Evolutionary conservation across 2,113 vertebrate genomes (phyloP).

Genomic region (Pleuronectes platessa): DNA sequence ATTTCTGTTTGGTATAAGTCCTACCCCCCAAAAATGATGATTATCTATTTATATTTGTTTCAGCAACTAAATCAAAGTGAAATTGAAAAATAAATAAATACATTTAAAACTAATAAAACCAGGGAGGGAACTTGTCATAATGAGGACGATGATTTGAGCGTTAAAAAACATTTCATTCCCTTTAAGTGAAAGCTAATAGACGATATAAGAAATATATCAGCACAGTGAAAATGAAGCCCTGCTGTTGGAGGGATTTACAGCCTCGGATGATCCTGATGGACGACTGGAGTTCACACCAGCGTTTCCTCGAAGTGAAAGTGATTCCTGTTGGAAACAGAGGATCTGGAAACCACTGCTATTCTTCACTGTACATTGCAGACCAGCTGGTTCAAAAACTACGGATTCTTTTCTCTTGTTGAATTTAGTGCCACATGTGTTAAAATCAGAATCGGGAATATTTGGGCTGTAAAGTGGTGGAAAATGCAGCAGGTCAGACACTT

Average conservation of each 20-base stretch:
- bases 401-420: constrained; percentile 20
- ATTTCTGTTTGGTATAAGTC: not conserved
- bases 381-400: constrained; percentile 67
- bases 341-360: constrained; percentile 25
- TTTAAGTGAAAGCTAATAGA: constrained; percentile 47
- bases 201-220: not conserved
- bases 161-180: constrained; percentile 47
- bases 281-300: constrained; percentile 22
- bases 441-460: constrained; percentile 16
- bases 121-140: constrained; percentile 7
- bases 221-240: constrained; percentile 30
- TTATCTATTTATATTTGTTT: constrained; percentile 8
- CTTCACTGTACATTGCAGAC: constrained; percentile 67
- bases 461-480: constrained; percentile 30
- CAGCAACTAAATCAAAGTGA: constrained; percentile 8
- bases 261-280: constrained; percentile 8
- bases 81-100: constrained; percentile 66
- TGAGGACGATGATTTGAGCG: not conserved
- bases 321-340: constrained; percentile 20
- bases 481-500: constrained; percentile 33
- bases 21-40: not conserved
- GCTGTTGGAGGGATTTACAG: constrained; percentile 11
- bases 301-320: constrained; percentile 1
- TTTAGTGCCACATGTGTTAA: constrained; percentile 26
- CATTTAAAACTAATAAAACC: constrained; percentile 34